Percentiles rank a stretch among this genome's conserved stretches.
Conservation (phyloP, 2,888 invertebrate species). For the Zaprionus bogoriensis region DNA sequence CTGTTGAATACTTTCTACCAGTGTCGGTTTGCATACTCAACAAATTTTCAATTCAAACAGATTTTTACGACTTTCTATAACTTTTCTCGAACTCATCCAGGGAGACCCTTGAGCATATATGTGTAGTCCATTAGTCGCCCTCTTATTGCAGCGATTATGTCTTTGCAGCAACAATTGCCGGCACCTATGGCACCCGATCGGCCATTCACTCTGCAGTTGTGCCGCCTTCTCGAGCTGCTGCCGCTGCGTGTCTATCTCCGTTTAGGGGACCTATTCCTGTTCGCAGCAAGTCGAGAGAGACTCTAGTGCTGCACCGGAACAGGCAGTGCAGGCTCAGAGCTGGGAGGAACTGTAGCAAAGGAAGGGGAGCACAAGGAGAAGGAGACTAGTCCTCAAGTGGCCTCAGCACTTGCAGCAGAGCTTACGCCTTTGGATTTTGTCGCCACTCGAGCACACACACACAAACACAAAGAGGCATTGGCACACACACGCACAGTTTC, state of each 20-base stretch:
- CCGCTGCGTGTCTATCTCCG: constrained; percentile 1
- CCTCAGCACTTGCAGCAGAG: constrained; percentile 56
- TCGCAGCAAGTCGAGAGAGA: constrained; percentile 15
- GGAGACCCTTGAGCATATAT: no score
- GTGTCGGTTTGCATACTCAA: no score
- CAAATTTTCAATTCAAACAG: no score
- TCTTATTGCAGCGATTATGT: constrained; percentile 22
- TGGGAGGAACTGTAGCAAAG: not conserved
- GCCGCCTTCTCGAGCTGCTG: not conserved
- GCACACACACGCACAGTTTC: constrained; percentile 11
- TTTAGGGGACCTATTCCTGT: not conserved
- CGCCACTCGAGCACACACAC: constrained; percentile 73
- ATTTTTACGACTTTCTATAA: no score
- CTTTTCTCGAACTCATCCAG: no score
- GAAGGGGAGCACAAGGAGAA: not conserved
- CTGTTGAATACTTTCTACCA: no score
- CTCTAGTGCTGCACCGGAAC: constrained; percentile 20
- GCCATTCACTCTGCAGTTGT: constrained; percentile 21
- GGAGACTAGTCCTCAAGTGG: constrained; percentile 41
- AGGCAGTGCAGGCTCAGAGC: constrained; percentile 22
- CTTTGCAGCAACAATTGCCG: not conserved
- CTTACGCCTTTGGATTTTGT: constrained; percentile 74
- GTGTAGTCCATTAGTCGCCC: not conserved
- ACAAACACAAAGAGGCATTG: constrained; percentile 25
- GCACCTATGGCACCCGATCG: constrained; percentile 12